A percentile compares a stretch with the other conserved stretches of the same genome.
Evolutionary conservation across 2,113 vertebrate genomes (phyloP).

Genomic region (Hippolais icterina): DNA sequence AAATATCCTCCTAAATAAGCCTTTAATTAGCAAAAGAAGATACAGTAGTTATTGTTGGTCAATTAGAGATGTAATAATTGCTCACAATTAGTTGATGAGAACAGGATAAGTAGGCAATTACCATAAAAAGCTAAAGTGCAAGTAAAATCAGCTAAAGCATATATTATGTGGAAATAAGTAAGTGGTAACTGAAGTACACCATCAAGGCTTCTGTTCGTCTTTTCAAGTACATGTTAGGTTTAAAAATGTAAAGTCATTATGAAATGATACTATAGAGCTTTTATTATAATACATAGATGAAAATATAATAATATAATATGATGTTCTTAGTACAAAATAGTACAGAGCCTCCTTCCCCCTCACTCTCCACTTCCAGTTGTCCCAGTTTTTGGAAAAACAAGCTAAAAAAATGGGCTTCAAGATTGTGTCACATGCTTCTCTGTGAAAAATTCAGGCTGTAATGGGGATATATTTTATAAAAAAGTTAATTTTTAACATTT

Average conservation of each 20-base stretch:
- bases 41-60: slow-evolving; percentile 30
- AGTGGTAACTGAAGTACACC: background rate
- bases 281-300: background rate
- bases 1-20: slow-evolving; percentile 21
- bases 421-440: background rate
- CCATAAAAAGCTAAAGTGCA: slow-evolving; percentile 1
- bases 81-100: background rate
- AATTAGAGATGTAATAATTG: slow-evolving; percentile 52
- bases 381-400: background rate
- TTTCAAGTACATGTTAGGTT: background rate
- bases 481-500: background rate
- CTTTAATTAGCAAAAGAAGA: slow-evolving; percentile 43
- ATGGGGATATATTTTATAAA: background rate
- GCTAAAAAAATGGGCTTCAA: background rate
- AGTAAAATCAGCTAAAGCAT: background rate
- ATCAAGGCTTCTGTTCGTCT: background rate
- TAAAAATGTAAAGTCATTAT: background rate
- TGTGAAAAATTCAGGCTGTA: background rate
- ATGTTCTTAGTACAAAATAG: background rate
- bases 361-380: background rate
- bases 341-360: background rate
- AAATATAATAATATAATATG: background rate
- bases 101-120: slow-evolving; percentile 30
- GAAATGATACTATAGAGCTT: background rate
- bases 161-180: background rate